These are phyloP conservation scores for Heloderma charlesbogerti DNA, from an alignment of 2,113 vertebrate species.

Conservation along the genomic window DNA sequence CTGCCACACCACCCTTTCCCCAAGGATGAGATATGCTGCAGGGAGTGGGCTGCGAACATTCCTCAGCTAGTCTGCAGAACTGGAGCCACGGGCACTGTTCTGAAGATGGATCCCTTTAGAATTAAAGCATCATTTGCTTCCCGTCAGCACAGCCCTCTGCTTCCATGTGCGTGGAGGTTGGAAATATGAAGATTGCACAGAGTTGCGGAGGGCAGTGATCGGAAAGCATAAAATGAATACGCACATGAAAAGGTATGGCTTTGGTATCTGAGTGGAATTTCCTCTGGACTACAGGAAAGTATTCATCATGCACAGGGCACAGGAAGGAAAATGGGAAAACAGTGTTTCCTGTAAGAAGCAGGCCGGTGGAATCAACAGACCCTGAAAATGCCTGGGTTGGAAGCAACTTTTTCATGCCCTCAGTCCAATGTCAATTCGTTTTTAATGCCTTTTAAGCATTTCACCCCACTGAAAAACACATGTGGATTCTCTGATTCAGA, in stretches of 20 bases:
- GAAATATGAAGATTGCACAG: conserved; percentile 30
- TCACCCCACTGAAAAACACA: conserved; percentile 33
- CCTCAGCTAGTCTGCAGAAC: conserved; percentile 76
- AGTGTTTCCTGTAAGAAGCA: conserved; percentile 69
- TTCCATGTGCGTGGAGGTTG: conserved; percentile 53
- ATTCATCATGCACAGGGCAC: conserved; percentile 75
- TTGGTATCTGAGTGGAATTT: conserved; percentile 72
- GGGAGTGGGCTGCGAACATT: conserved; percentile 79
- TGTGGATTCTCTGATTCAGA: conserved; percentile 2
- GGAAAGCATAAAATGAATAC: conserved; percentile 49
- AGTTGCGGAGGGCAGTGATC: background rate
- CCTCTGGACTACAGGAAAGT: conserved; percentile 76
- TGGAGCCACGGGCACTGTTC: conserved; percentile 69
- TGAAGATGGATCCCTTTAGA: conserved; percentile 68
- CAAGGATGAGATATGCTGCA: conserved; percentile 72
- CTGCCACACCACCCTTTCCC: conserved; percentile 81
- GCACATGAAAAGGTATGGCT: conserved; percentile 69
- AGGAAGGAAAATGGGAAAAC: conserved; percentile 79
- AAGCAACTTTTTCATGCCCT: conserved; percentile 42
- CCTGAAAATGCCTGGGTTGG: conserved; percentile 65
- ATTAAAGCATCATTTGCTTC: conserved; percentile 67
- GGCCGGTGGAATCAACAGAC: conserved; percentile 56
- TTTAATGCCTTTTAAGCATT: conserved; percentile 55
- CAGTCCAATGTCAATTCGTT: conserved; percentile 34
- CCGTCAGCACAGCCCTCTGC: conserved; percentile 66